These are phyloP conservation scores for Rhodinocichla rosea DNA, from an alignment of 2,113 vertebrate species.

Conservation along the genomic window DNA sequence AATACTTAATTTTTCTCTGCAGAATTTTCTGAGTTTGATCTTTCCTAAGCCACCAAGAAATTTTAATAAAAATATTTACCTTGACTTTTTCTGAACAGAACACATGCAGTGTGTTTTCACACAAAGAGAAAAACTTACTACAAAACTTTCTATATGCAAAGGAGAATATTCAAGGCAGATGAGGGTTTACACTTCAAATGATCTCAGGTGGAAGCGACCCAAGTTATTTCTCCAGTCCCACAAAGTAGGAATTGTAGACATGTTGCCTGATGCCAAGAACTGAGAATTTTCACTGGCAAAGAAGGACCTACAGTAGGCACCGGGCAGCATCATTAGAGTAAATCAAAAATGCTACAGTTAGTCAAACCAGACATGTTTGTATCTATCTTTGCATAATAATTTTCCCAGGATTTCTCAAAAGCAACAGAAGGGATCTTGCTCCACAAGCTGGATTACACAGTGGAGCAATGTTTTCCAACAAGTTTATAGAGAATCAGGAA, in stretches of 20 bases:
- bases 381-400: neutral
- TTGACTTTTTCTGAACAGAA: neutral
- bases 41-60: neutral
- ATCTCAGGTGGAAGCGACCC: neutral
- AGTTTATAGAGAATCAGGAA: neutral
- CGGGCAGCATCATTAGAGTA: neutral
- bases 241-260: neutral
- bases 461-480: neutral
- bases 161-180: neutral
- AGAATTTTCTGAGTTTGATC: slow-evolving; percentile 27
- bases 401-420: neutral
- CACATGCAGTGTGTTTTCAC: neutral
- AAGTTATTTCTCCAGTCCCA: neutral
- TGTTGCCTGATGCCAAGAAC: neutral
- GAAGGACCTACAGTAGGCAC: neutral
- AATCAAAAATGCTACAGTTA: neutral
- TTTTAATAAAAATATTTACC: slow-evolving; percentile 39
- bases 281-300: neutral
- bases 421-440: neutral
- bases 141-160: neutral
- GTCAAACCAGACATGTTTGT: neutral
- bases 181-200: neutral
- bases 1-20: neutral
- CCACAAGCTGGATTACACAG: neutral
- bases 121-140: neutral